Conservation (phyloP, 2,888 invertebrate species). For the Hirtodrosophila confusa region DNA sequence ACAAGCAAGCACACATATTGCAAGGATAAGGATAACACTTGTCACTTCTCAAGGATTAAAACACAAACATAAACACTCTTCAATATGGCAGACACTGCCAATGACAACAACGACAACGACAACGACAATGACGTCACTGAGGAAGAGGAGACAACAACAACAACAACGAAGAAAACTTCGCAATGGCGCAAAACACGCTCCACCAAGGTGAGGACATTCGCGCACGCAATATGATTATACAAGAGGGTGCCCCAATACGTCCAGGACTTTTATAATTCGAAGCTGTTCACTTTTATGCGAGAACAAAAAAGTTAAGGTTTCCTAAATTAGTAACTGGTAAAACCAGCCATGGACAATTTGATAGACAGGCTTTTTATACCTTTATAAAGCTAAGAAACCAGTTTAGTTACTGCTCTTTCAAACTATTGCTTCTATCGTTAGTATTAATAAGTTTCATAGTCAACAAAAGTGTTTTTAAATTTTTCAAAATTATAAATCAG, state of each 20-base stretch:
- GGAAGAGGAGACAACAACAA: slow-evolving; percentile 61
- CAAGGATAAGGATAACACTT: slow-evolving; percentile 55
- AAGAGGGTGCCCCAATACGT: slow-evolving; percentile 29
- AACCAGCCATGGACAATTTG: no score
- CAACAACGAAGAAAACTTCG: slow-evolving; percentile 73
- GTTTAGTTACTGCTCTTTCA: no score
- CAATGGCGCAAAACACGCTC: slow-evolving; percentile 79
- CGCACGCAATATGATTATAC: neutral
- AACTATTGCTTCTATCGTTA: no score
- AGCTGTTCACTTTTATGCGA: no score
- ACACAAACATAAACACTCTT: slow-evolving; percentile 58
- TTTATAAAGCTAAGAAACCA: no score
- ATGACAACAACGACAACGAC: slow-evolving; percentile 53
- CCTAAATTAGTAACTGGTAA: no score
- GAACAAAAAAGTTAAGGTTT: no score
- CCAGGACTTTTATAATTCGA: neutral
- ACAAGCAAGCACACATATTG: slow-evolving; percentile 27
- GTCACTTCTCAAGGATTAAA: slow-evolving; percentile 60
- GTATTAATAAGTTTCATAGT: no score
- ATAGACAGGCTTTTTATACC: no score
- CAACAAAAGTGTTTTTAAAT: no score
- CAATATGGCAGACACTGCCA: slow-evolving; percentile 75
- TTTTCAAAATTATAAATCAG: no score
- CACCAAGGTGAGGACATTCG: slow-evolving; percentile 64
- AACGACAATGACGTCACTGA: slow-evolving; percentile 64